Conservation (phyloP, 1,140 invertebrate genomes). For the Conus ventricosus region DNA sequence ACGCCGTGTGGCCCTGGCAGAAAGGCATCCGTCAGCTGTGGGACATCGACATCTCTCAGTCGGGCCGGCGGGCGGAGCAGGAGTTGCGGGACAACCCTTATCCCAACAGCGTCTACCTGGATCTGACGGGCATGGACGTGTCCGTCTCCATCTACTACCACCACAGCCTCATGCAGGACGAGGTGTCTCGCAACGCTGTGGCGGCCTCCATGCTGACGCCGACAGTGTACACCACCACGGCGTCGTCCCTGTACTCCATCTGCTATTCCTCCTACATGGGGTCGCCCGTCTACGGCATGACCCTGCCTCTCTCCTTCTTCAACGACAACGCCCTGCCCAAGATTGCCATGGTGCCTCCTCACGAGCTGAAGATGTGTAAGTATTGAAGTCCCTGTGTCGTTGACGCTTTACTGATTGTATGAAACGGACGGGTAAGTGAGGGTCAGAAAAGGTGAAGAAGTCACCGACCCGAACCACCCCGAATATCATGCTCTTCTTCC, state of each 20-base stretch:
- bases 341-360: constrained; percentile 65
- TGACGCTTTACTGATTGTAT: background rate
- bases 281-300: constrained; percentile 18
- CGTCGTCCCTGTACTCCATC: constrained; percentile 38
- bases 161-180: constrained; percentile 48
- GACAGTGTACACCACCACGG: constrained; percentile 33
- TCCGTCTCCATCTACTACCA: constrained; percentile 69
- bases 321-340: constrained; percentile 59
- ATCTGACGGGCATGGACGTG: constrained; percentile 71
- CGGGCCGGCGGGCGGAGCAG: constrained; percentile 39
- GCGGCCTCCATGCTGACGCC: constrained; percentile 33
- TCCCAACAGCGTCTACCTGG: constrained; percentile 67
- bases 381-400: constrained; percentile 19
- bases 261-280: constrained; percentile 29
- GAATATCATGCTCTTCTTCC: too few species aligned
- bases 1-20: constrained; percentile 40
- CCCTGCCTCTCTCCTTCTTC: constrained; percentile 50
- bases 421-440: background rate
- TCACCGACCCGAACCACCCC: too few species aligned
- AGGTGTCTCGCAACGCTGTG: constrained; percentile 39
- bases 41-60: constrained; percentile 60
- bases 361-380: constrained; percentile 71
- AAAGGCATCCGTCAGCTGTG: constrained; percentile 54
- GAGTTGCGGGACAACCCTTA: constrained; percentile 43
- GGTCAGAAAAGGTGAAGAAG: background rate